These are phyloP conservation scores for Diphyllodes magnificus DNA, from an alignment of 2,113 vertebrate species.

Conservation along the genomic window DNA sequence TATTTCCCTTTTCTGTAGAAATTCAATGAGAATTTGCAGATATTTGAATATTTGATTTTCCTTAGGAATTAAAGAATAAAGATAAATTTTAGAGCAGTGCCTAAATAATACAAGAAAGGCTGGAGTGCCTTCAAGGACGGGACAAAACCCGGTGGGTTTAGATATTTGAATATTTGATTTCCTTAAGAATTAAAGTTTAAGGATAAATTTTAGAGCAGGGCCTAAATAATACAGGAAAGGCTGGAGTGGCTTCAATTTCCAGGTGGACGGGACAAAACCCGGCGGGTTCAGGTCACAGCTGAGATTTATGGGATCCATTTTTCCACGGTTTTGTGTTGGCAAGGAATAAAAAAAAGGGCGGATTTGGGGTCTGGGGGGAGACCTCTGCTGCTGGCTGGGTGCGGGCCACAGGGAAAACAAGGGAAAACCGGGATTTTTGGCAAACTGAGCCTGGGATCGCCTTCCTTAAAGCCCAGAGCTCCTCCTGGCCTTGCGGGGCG, in stretches of 20 bases:
- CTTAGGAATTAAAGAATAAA: background rate
- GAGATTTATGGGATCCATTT: background rate
- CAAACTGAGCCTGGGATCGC: background rate
- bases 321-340: background rate
- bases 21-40: accelerated
- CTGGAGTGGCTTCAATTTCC: background rate
- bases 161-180: background rate
- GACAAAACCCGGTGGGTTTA: background rate
- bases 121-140: background rate
- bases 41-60: background rate
- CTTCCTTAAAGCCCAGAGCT: background rate
- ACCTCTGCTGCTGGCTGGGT: background rate
- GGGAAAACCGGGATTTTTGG: background rate
- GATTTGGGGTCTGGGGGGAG: background rate
- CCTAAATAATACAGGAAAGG: background rate
- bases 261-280: background rate
- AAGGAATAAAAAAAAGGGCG: background rate
- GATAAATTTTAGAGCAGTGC: background rate
- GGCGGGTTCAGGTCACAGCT: accelerated
- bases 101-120: background rate
- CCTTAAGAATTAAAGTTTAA: background rate
- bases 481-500: background rate
- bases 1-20: background rate
- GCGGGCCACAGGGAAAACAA: background rate
- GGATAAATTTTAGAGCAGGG: background rate